A percentile compares a stretch with the other conserved stretches of the same genome.
phyloP scores from a whole-genome alignment of 1,140 invertebrate species.

The Drosophila neocordata region DNA sequence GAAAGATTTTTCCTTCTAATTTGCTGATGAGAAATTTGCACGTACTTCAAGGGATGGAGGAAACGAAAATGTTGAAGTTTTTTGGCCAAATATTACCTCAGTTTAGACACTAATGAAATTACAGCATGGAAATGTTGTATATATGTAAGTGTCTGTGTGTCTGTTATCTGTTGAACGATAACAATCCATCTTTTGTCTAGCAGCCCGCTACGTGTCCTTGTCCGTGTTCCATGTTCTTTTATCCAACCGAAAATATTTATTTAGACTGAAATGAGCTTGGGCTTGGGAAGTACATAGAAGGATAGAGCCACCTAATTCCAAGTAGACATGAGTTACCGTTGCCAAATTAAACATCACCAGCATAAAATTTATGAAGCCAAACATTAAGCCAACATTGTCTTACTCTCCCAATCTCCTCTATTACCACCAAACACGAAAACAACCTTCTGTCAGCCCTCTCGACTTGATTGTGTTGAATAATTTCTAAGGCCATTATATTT shows the following conservation, averaged over 20 bases:
- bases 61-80: conserved; percentile 46
- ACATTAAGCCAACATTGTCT: conserved; percentile 55
- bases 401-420: not conserved
- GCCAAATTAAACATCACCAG: conserved; percentile 78
- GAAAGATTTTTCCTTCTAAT: conserved; percentile 40
- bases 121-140: conserved; percentile 22
- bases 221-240: conserved; percentile 31
- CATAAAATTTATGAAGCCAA: conserved; percentile 78
- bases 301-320: conserved; percentile 50
- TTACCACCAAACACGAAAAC: conserved; percentile 20
- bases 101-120: conserved; percentile 76
- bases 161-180: conserved; percentile 75
- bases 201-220: conserved; percentile 48
- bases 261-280: conserved; percentile 55
- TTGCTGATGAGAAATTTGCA: conserved; percentile 74
- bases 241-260: conserved; percentile 48
- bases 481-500: conserved; percentile 8
- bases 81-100: conserved; percentile 46
- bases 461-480: conserved; percentile 5
- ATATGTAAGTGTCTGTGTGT: not conserved
- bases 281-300: not conserved
- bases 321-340: conserved; percentile 77
- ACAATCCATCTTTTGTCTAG: conserved; percentile 79
- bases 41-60: conserved; percentile 48
- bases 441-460: conserved; percentile 37